These are phyloP conservation scores for Xenus cinereus DNA, from an alignment of 2,113 vertebrate species.

Conservation along the genomic window DNA sequence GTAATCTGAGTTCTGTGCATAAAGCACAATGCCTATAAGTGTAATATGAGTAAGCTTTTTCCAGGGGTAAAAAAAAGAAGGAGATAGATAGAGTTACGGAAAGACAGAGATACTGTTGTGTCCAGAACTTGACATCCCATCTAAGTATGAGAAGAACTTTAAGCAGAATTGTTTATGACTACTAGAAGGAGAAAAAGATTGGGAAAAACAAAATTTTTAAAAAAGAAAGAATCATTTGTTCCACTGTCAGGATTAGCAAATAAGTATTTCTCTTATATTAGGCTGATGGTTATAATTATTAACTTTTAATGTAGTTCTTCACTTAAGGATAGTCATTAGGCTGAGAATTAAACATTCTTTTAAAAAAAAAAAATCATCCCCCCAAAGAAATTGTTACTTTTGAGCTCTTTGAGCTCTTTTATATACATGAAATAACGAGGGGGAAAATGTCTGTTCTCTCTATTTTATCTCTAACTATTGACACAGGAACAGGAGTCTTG, in stretches of 20 bases:
- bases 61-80: neutral
- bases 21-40: neutral
- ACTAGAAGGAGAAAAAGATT: neutral
- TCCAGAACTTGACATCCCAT: neutral
- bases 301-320: neutral
- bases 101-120: neutral
- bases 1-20: neutral
- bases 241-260: neutral
- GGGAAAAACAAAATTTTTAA: neutral
- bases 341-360: neutral
- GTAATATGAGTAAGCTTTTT: neutral
- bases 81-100: neutral
- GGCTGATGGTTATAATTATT: neutral
- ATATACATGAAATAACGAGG: neutral
- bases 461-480: neutral
- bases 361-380: neutral
- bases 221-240: neutral
- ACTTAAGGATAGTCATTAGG: neutral
- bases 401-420: neutral
- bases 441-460: fast-evolving
- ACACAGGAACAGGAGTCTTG: neutral
- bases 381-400: neutral
- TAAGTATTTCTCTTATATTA: neutral
- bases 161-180: neutral
- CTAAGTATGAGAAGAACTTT: neutral